A percentile compares a stretch with the other conserved stretches of the same genome.
Conservation (phyloP, 2,888 invertebrate genomes). For the Tiphia femorata region DNA sequence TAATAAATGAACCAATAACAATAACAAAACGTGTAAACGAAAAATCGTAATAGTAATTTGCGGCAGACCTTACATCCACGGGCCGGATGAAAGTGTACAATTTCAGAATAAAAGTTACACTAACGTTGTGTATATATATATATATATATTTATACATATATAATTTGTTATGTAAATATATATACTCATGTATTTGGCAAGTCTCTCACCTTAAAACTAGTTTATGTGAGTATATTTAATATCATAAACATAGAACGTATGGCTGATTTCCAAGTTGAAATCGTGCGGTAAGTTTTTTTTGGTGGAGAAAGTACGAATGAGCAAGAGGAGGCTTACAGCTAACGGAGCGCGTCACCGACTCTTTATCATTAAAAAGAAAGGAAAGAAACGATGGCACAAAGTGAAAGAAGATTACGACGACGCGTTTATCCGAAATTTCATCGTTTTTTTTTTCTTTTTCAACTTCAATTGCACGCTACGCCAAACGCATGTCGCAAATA, state of each 20-base stretch:
- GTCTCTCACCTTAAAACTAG: conserved; percentile 44
- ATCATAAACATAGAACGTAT: conserved; percentile 37
- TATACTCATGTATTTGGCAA: conserved; percentile 41
- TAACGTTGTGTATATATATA: conserved; percentile 7
- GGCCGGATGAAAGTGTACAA: conserved; percentile 11
- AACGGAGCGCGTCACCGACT: too few species aligned
- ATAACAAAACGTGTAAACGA: conserved; percentile 36
- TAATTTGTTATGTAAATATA: too few species aligned
- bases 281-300: not conserved
- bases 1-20: conserved; percentile 23
- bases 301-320: not conserved
- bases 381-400: not conserved
- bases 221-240: conserved; percentile 50
- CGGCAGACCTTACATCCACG: conserved; percentile 19
- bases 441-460: too few species aligned
- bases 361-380: conserved; percentile 12
- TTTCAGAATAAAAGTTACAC: conserved; percentile 21
- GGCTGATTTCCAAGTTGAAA: conserved; percentile 6
- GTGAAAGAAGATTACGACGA: not conserved
- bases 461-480: too few species aligned
- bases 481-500: too few species aligned
- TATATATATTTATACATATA: too few species aligned
- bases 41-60: too few species aligned
- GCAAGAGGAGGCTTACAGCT: not conserved
- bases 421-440: too few species aligned